These are phyloP conservation scores for Otus scops DNA, from an alignment of 2,797 vertebrate genomes.

Conservation along the genomic window DNA sequence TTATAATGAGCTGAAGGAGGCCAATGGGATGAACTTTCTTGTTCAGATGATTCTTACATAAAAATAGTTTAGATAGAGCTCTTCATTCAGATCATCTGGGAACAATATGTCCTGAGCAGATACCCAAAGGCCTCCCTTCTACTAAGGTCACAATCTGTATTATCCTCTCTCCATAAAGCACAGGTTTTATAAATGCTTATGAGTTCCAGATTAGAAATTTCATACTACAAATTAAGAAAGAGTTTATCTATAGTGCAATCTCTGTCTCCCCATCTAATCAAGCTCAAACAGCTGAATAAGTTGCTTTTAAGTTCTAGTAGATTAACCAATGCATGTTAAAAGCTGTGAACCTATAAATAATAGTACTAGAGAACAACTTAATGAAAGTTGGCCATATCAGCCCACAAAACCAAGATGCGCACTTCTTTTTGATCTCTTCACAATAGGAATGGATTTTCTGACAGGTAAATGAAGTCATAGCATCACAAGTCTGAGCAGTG, in stretches of 20 bases:
- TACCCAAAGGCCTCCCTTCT: conserved; percentile 23
- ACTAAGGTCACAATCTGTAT: conserved; percentile 47
- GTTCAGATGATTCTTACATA: conserved; percentile 29
- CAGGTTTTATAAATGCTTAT: conserved; percentile 58
- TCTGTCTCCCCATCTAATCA: conserved; percentile 42
- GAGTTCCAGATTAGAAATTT: conserved; percentile 63
- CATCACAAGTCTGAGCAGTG: not conserved
- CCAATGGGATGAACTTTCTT: conserved; percentile 27
- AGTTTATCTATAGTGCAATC: conserved; percentile 51
- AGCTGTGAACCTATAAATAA: conserved; percentile 30
- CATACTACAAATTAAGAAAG: conserved; percentile 52
- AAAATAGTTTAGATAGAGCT: conserved; percentile 39
- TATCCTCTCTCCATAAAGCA: conserved; percentile 47
- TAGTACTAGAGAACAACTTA: conserved; percentile 33
- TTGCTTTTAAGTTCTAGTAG: conserved; percentile 46
- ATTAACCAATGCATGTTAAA: conserved; percentile 25
- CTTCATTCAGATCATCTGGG: conserved; percentile 38
- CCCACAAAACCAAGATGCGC: not conserved
- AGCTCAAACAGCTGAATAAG: not conserved
- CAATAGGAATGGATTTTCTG: not conserved
- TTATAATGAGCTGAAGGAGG: conserved; percentile 34
- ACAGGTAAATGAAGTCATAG: not conserved
- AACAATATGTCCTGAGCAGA: conserved; percentile 53
- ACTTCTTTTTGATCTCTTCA: not conserved
- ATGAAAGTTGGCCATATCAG: not conserved